Conservation (phyloP, 2,797 vertebrate species). For the Neomorphus geoffroyi region DNA sequence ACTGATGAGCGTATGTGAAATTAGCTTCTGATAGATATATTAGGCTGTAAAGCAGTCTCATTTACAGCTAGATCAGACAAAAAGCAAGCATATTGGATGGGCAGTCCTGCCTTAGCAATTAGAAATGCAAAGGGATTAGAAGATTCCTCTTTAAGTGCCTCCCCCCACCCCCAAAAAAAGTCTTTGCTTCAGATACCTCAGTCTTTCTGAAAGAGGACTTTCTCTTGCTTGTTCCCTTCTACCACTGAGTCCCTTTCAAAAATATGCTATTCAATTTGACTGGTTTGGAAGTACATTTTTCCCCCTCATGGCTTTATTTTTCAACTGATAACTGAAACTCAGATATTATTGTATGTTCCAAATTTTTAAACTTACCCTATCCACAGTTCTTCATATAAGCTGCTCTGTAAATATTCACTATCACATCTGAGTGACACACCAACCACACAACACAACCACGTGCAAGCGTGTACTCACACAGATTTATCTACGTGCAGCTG, state of each 20-base stretch:
- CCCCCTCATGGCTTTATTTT: not conserved
- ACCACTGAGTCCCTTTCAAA: not conserved
- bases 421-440: not conserved
- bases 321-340: not conserved
- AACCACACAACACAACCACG: not conserved
- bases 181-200: not conserved
- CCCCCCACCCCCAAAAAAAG: accelerated
- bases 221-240: not conserved
- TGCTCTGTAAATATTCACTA: not conserved
- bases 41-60: constrained; percentile 28
- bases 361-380: not conserved
- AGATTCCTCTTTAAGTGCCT: not conserved
- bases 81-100: not conserved
- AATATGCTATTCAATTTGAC: not conserved
- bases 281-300: not conserved
- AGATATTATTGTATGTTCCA: not conserved
- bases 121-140: not conserved
- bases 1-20: constrained; percentile 47
- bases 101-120: constrained; percentile 1
- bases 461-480: not conserved
- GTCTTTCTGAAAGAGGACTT: not conserved
- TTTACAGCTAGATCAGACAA: constrained; percentile 37
- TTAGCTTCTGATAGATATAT: constrained; percentile 49
- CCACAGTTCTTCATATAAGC: not conserved
- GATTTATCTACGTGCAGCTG: not conserved